phyloP scores from a whole-genome alignment of 2,113 vertebrate species.

The Vulpes vulpes region DNA sequence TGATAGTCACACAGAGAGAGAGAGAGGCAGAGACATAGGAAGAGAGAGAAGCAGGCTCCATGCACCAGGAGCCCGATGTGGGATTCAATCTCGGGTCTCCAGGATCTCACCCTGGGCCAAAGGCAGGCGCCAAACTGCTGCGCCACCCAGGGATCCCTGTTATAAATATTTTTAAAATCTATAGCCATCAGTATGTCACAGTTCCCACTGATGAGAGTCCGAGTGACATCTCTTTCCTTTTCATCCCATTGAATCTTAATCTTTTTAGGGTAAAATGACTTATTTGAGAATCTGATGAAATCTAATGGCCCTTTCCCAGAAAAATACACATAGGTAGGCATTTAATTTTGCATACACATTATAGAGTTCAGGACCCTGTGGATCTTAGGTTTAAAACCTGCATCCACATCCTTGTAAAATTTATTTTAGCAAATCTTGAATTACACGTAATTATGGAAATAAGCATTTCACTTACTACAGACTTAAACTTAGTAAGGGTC shows the following conservation, averaged over 20 bases:
- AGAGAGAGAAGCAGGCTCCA: too few relatives aligned
- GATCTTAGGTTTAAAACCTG: background rate
- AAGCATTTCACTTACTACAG: background rate
- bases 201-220: background rate
- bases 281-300: background rate
- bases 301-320: background rate
- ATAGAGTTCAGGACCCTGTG: background rate
- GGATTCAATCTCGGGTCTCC: too few relatives aligned
- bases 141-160: background rate
- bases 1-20: too few relatives aligned
- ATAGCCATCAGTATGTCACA: background rate
- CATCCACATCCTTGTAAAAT: background rate
- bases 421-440: background rate
- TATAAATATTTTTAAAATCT: background rate
- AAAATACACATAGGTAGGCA: background rate
- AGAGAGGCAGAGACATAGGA: too few relatives aligned
- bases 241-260: background rate
- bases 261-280: background rate
- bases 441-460: background rate
- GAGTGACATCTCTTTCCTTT: background rate
- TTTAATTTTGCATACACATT: slow-evolving; percentile 29
- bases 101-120: too few relatives aligned
- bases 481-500: background rate
- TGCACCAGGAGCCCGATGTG: too few relatives aligned
- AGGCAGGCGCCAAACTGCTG: too few relatives aligned